Conservation (phyloP, 2,888 invertebrate genomes). For the Unio pictorum region DNA sequence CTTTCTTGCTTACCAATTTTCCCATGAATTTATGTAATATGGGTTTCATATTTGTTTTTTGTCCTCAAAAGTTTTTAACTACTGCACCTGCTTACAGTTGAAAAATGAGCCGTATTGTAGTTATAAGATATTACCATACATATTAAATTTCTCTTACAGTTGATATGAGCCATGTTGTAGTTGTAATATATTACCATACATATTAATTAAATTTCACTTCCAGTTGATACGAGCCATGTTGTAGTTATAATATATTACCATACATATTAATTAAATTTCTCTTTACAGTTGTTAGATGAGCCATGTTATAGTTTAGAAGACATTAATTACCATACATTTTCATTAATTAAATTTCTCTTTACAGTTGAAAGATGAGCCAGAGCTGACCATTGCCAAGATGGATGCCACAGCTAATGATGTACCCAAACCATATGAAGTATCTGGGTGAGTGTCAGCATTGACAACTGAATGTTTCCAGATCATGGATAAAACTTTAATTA, state of each 20-base stretch:
- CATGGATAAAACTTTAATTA: background rate
- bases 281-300: too few relatives aligned
- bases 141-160: too few relatives aligned
- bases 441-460: constrained; percentile 77
- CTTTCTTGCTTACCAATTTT: background rate
- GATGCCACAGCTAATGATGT: constrained; percentile 99
- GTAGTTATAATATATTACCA: too few relatives aligned
- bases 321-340: too few relatives aligned
- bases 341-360: constrained; percentile 20
- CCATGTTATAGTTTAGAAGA: too few relatives aligned
- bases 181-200: too few relatives aligned
- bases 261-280: too few relatives aligned
- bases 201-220: too few relatives aligned
- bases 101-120: constrained; percentile 79
- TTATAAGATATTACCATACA: too few relatives aligned
- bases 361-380: constrained; percentile 85
- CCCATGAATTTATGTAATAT: background rate
- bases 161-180: too few relatives aligned
- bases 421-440: constrained; percentile 89
- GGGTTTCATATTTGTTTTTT: background rate
- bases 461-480: background rate
- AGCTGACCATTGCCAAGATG: constrained; percentile 93
- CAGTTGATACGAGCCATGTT: too few relatives aligned
- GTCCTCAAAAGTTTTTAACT: too few relatives aligned
- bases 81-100: constrained; percentile 75